These are phyloP conservation scores for Myotis vivesi DNA, from an alignment of 2,797 vertebrate genomes.

Conservation along the genomic window DNA sequence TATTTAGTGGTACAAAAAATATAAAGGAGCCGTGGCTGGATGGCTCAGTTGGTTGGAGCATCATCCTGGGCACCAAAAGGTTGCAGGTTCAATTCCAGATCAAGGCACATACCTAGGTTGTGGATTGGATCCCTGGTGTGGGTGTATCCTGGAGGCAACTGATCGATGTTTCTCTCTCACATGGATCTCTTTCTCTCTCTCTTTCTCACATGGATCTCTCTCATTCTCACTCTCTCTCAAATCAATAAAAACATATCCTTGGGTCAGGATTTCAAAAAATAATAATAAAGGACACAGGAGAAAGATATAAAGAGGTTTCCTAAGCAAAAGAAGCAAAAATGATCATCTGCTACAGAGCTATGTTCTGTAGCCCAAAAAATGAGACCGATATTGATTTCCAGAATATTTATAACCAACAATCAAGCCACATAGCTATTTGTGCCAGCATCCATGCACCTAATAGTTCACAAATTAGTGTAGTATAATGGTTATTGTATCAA, in stretches of 20 bases:
- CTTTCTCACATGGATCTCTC: no score
- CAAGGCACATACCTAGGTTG: not conserved
- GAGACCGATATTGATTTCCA: not conserved
- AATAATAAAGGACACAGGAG: not conserved
- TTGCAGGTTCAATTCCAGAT: not conserved
- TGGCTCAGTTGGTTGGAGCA: not conserved
- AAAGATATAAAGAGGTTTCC: not conserved
- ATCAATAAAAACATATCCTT: not conserved
- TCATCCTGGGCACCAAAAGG: not conserved
- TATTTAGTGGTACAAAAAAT: not conserved
- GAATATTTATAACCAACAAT: not conserved
- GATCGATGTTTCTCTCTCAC: not conserved
- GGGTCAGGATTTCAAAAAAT: not conserved
- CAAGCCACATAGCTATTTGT: not conserved
- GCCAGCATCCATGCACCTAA: not conserved
- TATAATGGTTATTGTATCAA: not conserved
- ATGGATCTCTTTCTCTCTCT: not conserved
- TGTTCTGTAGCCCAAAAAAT: not conserved
- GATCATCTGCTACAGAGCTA: not conserved
- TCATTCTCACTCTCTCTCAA: not conserved
- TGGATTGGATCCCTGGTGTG: not conserved
- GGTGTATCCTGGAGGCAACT: not conserved
- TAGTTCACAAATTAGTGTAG: not conserved
- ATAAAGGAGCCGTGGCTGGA: not conserved
- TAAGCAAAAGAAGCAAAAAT: not conserved